Base-by-base conservation (phyloP, 2,888 invertebrate species). In the Nebria brevicollis region DNA sequence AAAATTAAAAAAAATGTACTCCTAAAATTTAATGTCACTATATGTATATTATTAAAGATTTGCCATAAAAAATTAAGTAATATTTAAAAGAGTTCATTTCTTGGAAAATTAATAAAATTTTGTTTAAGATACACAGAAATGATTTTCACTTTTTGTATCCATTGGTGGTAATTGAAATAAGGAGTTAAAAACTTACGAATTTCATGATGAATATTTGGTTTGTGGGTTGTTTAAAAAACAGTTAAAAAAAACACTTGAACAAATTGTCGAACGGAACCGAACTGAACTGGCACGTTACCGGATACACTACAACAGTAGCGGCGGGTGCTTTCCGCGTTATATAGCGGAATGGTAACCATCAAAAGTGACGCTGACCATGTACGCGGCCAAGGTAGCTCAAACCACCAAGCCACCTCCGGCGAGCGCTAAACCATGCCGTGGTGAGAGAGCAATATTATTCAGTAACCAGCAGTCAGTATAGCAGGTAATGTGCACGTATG, bases 261-360 rank as follows among this genome's bases (percentile, higher is more conserved):
- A 20, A 72, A 72, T 20, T 66, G 65, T 70, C 7, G 72, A 73
- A 73, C 78, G 54, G 42, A 78, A 77, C 77, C 41, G 77, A 72
- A 72, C 54, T 68, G 78, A 73, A 78, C 78, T 78, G 20, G 73
- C 73, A 78, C 72, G 78, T 78, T 78, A 78, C 78, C 78, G 78
- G 78, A 78, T 73, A 65, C 78, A 78, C 78, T 78, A 78, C 78
- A 78, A 78, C 65, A 34, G 78, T 80, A 75, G 75, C 75, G 66
- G 13, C 72, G 75, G 70, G 68, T 66, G 43, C 78, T 78, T 78
- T 66, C 78, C 72, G 78, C 70, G 75, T 80, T 80, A 75, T 80
- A 80, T 80, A 80, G 75, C 75, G 75, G 72, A 72, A 65, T 73
- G 70, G 79, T 26, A 70, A 70, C 70, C 75, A 73, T 70, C 75